Evolutionary conservation across 2,113 vertebrate species (phyloP), one percentile per base, ranked within the genome.

Genomic region (Grammomys dolichurus): DNA sequence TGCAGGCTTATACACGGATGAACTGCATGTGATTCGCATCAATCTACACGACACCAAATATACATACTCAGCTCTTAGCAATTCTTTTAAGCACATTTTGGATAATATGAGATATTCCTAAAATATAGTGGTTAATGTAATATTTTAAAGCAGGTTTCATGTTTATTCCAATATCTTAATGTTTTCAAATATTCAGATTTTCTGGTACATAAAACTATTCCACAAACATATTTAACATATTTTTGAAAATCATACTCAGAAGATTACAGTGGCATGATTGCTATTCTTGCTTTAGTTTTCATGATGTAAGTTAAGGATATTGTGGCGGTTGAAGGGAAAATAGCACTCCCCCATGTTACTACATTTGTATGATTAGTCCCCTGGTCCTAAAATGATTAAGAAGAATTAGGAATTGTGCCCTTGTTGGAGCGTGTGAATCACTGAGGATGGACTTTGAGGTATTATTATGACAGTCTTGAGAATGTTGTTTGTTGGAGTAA

Each of bases 131-230:
- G 43, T 89, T 73, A 93, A 69, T 11, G 1, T 40, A 60, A 0
- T 69, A 31, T 65, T 88, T 95, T 91, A 91, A 95, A 76, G 8
- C 16, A 86, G 31, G 36, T 20, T 75, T 89, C 12, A 76, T 86
- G 24, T 58, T 91, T 16, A 40, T 89, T 76, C 75, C 9, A 89
- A 85, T 48, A 54, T 73, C 43, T 95, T 73, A 82, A 81, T 65
- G 43, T 85, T 48, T 92, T 91, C 60, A 95, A 91, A 75, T 56
- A 9, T 36, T 22, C 48, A 96, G 14, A 65, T 91, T 93, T 77
- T 48, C 33, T 80, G 48, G 24, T 14, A 73, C 60, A 12, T 69
- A 56, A 56, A 91, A 67, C n/a, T 87, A 28, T 78, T 8, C 14
- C 4, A 60, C 20, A n/a, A 89, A 78, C 17, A 67, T 9, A 87